Percentiles rank a stretch among this genome's conserved stretches.
Evolutionary conservation across 2,113 vertebrate genomes (phyloP).

Genomic region (Chauna torquata): DNA sequence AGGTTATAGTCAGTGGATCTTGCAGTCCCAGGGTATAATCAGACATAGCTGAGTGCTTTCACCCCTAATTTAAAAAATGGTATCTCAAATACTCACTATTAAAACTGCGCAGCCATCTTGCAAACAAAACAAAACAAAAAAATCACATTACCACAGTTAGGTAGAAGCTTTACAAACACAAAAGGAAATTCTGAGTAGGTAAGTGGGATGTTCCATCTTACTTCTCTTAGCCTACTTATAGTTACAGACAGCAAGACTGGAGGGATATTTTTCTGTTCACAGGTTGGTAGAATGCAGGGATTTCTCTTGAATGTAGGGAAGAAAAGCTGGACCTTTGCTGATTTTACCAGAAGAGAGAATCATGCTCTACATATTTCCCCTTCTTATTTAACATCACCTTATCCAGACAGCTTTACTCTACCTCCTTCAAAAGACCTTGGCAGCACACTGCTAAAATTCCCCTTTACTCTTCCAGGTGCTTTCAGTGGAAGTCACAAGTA

Average conservation of each 20-base stretch:
- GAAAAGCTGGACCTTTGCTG: not conserved
- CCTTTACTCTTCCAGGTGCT: not conserved
- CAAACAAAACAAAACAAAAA: not conserved
- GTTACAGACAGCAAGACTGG: not conserved
- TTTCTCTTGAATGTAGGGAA: not conserved
- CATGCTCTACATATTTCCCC: not conserved
- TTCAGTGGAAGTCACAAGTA: not conserved
- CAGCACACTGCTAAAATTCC: not conserved
- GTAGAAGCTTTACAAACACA: not conserved
- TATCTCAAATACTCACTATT: not conserved
- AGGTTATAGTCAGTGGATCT: not conserved
- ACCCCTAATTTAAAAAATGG: not conserved
- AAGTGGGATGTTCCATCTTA: not conserved
- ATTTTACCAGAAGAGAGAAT: not conserved
- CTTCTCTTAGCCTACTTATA: not conserved
- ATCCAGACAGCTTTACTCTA: not conserved
- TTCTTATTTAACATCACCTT: not conserved
- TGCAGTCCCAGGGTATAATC: not conserved
- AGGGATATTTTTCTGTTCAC: not conserved
- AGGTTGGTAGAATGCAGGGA: not conserved
- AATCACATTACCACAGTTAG: not conserved
- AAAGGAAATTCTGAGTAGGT: not conserved
- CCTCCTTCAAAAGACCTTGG: not conserved
- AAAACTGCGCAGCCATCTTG: not conserved
- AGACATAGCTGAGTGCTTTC: not conserved